These are phyloP conservation scores for Lymantria dispar DNA, from an alignment of 2,888 invertebrate species.

Conservation along the genomic window DNA sequence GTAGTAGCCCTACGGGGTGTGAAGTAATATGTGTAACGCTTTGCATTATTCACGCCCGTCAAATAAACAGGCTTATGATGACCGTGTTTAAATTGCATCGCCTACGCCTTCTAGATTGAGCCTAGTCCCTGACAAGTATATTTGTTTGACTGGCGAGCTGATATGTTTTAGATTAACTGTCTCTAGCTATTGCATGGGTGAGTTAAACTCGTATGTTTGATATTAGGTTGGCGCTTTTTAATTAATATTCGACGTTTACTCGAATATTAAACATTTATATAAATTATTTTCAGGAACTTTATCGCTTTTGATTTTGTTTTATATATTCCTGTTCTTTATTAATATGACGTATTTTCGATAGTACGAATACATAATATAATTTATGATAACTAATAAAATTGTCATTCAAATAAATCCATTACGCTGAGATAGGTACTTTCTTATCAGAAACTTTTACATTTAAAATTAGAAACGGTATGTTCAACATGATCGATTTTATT, in stretches of 20 bases:
- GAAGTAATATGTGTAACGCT: slow-evolving; percentile 42
- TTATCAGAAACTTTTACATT: slow-evolving; percentile 7
- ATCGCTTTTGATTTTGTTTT: too few species aligned
- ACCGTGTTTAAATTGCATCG: slow-evolving; percentile 54
- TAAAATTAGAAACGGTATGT: slow-evolving; percentile 15
- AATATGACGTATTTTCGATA: too few species aligned
- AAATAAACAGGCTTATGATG: slow-evolving; percentile 42
- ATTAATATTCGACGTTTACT: too few species aligned
- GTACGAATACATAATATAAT: too few species aligned
- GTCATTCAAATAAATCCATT: slow-evolving; percentile 10
- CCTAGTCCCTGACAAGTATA: slow-evolving; percentile 55
- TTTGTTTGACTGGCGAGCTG: slow-evolving; percentile 42
- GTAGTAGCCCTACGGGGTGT: slow-evolving; percentile 7
- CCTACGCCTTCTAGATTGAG: slow-evolving; percentile 56
- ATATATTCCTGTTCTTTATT: too few species aligned
- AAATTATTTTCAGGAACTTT: too few species aligned
- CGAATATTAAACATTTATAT: too few species aligned
- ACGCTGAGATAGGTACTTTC: slow-evolving; percentile 15
- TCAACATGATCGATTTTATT: slow-evolving; percentile 1
- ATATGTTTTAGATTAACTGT: slow-evolving; percentile 43
- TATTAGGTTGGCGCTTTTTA: not conserved
- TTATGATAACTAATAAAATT: not conserved
- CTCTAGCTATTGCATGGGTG: slow-evolving; percentile 18
- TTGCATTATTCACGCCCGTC: slow-evolving; percentile 49
- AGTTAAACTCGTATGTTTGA: not conserved